These are phyloP conservation scores for Punctoribates punctum DNA, from an alignment of 2,888 invertebrate species.

Conservation along the genomic window DNA sequence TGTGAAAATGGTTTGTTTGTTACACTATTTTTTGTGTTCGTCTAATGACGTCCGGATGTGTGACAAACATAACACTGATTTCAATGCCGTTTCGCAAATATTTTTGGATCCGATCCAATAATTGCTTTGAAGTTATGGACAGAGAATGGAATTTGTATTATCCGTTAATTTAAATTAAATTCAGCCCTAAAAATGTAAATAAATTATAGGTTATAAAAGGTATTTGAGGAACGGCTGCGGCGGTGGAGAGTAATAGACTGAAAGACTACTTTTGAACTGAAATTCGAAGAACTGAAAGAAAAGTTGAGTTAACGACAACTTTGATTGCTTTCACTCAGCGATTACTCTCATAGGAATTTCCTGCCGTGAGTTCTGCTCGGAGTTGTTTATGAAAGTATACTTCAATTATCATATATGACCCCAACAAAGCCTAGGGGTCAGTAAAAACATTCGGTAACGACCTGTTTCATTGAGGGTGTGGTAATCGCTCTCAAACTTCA, in stretches of 20 bases:
- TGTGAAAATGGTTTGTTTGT: too few relatives aligned
- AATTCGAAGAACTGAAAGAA: neutral
- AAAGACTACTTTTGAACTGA: too few relatives aligned
- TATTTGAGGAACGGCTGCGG: neutral
- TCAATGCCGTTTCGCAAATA: too few relatives aligned
- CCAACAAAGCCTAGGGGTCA: slow-evolving; percentile 15
- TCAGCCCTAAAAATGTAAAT: neutral
- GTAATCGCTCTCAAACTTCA: neutral
- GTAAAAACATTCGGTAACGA: slow-evolving; percentile 19
- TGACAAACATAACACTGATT: too few relatives aligned
- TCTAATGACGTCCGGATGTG: too few relatives aligned
- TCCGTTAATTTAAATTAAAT: too few relatives aligned
- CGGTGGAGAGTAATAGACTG: neutral
- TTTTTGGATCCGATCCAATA: too few relatives aligned
- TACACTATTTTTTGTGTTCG: too few relatives aligned
- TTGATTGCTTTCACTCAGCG: slow-evolving; percentile 20
- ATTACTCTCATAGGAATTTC: slow-evolving; percentile 18
- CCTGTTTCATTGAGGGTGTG: slow-evolving; percentile 23
- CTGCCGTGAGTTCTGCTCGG: neutral
- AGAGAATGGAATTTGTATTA: too few relatives aligned
- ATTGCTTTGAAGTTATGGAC: too few relatives aligned
- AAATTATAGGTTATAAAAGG: neutral
- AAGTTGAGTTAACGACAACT: slow-evolving; percentile 20
- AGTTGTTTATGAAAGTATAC: slow-evolving; percentile 25
- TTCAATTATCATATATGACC: slow-evolving; percentile 23